A percentile compares a stretch with the other conserved stretches of the same genome.
Conservation (phyloP, 2,113 vertebrate species). For the Hyla sarda region DNA sequence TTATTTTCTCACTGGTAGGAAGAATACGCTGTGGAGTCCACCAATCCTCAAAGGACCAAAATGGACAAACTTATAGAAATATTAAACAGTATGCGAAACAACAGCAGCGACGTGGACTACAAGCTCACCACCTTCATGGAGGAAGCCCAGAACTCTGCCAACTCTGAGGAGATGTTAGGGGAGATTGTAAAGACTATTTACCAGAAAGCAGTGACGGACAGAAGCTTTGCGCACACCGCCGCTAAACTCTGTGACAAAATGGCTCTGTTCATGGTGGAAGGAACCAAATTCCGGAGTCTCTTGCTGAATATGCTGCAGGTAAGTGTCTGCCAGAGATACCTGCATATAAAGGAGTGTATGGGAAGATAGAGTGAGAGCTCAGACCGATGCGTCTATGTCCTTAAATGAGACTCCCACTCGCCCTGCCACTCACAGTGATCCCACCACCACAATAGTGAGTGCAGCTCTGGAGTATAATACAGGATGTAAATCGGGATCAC, state of each 20-base stretch:
- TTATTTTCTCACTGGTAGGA: slow-evolving; percentile 77
- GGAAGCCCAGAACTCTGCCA: slow-evolving; percentile 92
- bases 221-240: slow-evolving; percentile 94
- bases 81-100: slow-evolving; percentile 95
- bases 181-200: slow-evolving; percentile 94
- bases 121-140: slow-evolving; percentile 96
- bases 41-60: slow-evolving; percentile 81
- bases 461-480: no score
- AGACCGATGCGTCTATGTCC: no score
- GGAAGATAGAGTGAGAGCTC: no score
- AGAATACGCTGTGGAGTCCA: slow-evolving; percentile 77
- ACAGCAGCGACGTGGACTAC: slow-evolving; percentile 89
- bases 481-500: no score
- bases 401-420: no score
- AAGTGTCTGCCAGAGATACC: no score
- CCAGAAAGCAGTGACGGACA: slow-evolving; percentile 87
- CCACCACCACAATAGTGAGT: no score
- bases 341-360: no score
- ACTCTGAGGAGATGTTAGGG: slow-evolving; percentile 88
- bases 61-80: slow-evolving; percentile 94
- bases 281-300: slow-evolving; percentile 95
- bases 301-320: slow-evolving; percentile 99
- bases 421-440: no score
- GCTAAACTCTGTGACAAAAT: slow-evolving; percentile 97
- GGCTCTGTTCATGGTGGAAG: slow-evolving; percentile 98